Evolutionary conservation across 2,797 vertebrate species (phyloP).

Genomic region (Miichthys miiuy): DNA sequence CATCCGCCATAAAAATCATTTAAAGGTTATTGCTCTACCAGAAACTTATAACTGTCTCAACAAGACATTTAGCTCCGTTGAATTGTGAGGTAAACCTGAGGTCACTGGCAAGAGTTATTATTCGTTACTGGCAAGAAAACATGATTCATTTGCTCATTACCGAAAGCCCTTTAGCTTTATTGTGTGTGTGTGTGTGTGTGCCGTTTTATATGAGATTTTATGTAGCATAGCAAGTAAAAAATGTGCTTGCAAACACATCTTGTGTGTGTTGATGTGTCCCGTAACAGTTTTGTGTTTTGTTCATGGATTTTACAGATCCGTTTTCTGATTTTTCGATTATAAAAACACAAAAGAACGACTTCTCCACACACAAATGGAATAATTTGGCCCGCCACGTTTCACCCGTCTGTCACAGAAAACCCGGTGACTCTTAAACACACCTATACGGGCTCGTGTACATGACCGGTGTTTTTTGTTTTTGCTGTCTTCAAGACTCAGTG

Average conservation of each 20-base stretch:
- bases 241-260: slow-evolving; percentile 32
- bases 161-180: slow-evolving; percentile 48
- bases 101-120: slow-evolving; percentile 57
- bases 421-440: neutral
- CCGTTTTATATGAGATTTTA: slow-evolving; percentile 44
- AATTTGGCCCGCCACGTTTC: neutral
- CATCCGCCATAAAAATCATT: slow-evolving; percentile 53
- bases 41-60: slow-evolving; percentile 51
- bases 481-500: slow-evolving; percentile 89
- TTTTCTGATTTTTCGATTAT: neutral
- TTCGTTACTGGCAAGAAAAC: slow-evolving; percentile 57
- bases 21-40: slow-evolving; percentile 53
- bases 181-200: slow-evolving; percentile 11
- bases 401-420: slow-evolving; percentile 1
- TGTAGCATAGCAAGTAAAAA: slow-evolving; percentile 26
- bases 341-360: too few species aligned
- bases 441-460: neutral
- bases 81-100: slow-evolving; percentile 58
- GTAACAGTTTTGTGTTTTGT: slow-evolving; percentile 1
- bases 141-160: slow-evolving; percentile 56
- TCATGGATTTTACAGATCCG: neutral
- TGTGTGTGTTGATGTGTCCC: slow-evolving; percentile 7
- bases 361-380: neutral
- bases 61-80: slow-evolving; percentile 45
- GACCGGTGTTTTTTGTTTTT: slow-evolving; percentile 34